A percentile compares a stretch with the other conserved stretches of the same genome.
Evolutionary conservation across 1,140 invertebrate genomes (phyloP).

Genomic region (Linepithema humile): DNA sequence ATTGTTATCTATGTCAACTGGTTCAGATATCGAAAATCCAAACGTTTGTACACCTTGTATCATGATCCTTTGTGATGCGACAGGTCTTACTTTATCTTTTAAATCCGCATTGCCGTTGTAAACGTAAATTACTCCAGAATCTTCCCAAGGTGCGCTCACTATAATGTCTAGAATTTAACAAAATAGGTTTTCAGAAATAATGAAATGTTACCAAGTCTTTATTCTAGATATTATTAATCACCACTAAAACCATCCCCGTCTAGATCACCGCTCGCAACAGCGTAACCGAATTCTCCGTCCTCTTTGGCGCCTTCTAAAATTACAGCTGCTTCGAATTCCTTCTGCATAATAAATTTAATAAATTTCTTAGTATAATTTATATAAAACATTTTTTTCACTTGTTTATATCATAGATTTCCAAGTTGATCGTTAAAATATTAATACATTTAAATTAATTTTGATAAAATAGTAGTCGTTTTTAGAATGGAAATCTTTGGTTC

Average conservation of each 20-base stretch:
- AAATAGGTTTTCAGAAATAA: not conserved
- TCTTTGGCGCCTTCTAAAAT: constrained; percentile 81
- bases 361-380: not conserved
- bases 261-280: constrained; percentile 87
- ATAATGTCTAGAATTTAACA: constrained; percentile 85
- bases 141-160: constrained; percentile 89
- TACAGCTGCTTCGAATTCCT: constrained; percentile 79
- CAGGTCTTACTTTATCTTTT: constrained; percentile 77
- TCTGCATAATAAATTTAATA: constrained; percentile 52
- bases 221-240: constrained; percentile 50
- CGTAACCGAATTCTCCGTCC: constrained; percentile 86
- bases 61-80: constrained; percentile 81
- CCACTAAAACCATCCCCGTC: constrained; percentile 87
- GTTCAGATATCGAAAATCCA: constrained; percentile 87
- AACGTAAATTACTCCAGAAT: constrained; percentile 87
- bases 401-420: not conserved
- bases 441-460: not conserved
- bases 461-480: not conserved
- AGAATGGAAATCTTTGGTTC: not conserved
- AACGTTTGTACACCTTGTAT: constrained; percentile 79
- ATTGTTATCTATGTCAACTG: constrained; percentile 87
- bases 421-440: not conserved
- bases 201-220: not conserved
- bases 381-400: constrained; percentile 57
- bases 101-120: constrained; percentile 86